Base-by-base conservation (phyloP, 1,140 invertebrate species). In the Lepidurus arcticus region DNA sequence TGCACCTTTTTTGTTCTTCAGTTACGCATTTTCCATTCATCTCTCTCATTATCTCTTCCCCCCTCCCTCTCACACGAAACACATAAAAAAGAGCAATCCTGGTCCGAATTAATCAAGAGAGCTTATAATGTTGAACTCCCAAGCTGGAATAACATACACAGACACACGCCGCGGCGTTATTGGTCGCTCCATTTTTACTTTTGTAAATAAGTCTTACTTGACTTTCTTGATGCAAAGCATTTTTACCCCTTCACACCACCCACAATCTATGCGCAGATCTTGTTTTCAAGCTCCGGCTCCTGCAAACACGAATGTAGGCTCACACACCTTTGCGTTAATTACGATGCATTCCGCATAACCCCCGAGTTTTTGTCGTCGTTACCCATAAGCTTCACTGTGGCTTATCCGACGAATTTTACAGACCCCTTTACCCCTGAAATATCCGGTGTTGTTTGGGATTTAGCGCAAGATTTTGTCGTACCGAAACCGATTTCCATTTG, bases 331-430 rank as follows among this genome's bases (percentile, higher is more conserved):
- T 21, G 53, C 53, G 53, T 7, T 65, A 65, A 65, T 65, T 65
- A 65, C 53, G 53, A 65, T 65, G 53, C 53, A 65, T 65, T 65
- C 53, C 53, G 53, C 53, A 65, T 65, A 65, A 65, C 53, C 34
- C 34, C 21, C 21, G 53, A 65, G 13, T 65, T 65, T 4, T 7
- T 65, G 53, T 65, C 7, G 13, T 65, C 16, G 53, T 21, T n/a
- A 3, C 21, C 53, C 53, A 13, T 65, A n/a, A 65, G 5, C 21
- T 65, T 65, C 21, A 7, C 21, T 65, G 47, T 65, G 47, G 5
- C 21, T 34, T 34, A 34, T 4, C 34, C 34, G 34, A 34, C 34
- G 34, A 34, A 34, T 34, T 34, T 34, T 34, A 34, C 34, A 34
- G 34, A 34, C 34, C 34, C 34, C 4, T 2, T 34, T 4, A 3